Percentiles rank a stretch among this genome's conserved stretches.
These are phyloP conservation scores for Mormyrus lacerda DNA, from an alignment of 2,113 vertebrate genomes.

Conservation along the genomic window DNA sequence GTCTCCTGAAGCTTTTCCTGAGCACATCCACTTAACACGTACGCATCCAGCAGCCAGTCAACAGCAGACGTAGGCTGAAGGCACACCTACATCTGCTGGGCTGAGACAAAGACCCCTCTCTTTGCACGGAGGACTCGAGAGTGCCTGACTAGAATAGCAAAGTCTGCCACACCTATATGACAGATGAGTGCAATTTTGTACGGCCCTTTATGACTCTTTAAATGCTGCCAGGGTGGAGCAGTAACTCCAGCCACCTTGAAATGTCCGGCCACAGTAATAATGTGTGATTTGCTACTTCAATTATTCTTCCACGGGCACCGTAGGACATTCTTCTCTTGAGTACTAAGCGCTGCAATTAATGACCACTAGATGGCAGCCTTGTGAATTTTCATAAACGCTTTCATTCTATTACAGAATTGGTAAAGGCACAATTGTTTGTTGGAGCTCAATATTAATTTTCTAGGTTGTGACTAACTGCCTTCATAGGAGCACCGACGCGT, in stretches of 20 bases:
- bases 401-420: neutral
- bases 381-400: neutral
- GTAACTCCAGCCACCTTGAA: neutral
- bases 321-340: neutral
- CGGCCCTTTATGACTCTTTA: neutral
- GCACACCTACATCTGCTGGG: neutral
- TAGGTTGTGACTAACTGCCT: neutral
- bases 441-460: neutral
- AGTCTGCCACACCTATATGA: neutral
- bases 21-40: neutral
- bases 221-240: neutral
- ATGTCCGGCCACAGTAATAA: neutral
- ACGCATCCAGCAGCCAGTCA: neutral
- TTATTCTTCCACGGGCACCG: neutral
- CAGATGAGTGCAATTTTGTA: neutral
- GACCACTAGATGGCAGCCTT: neutral
- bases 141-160: neutral
- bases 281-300: neutral
- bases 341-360: neutral
- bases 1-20: neutral
- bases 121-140: neutral
- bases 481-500: neutral
- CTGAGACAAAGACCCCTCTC: neutral
- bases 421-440: neutral
- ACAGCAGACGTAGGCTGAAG: neutral